Conservation (phyloP, 2,888 invertebrate species). For the Hypomecis punctinalis region DNA sequence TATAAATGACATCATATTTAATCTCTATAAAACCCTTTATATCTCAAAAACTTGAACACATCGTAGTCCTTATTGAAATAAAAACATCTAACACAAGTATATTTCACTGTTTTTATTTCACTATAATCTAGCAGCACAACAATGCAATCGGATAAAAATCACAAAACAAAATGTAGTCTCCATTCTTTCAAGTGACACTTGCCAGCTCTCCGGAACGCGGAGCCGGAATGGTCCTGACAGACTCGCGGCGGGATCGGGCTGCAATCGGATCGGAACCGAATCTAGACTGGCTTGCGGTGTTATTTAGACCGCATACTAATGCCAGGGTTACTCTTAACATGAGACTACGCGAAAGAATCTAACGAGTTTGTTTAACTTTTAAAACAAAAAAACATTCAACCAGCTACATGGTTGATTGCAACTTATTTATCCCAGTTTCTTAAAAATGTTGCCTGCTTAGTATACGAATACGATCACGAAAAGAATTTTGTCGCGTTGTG, state of each 20-base stretch:
- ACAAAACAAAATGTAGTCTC: constrained; percentile 32
- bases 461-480: too few relatives aligned
- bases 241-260: constrained; percentile 46
- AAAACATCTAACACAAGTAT: too few relatives aligned
- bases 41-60: too few relatives aligned
- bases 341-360: not conserved
- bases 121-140: not conserved
- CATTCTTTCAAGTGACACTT: constrained; percentile 42
- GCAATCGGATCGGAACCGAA: constrained; percentile 56
- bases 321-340: not conserved
- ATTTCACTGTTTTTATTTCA: not conserved
- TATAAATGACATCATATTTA: too few relatives aligned
- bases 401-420: too few relatives aligned
- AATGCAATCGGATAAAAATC: constrained; percentile 12
- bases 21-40: too few relatives aligned
- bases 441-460: too few relatives aligned
- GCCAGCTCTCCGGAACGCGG: constrained; percentile 9
- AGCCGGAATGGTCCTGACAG: constrained; percentile 38
- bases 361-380: not conserved
- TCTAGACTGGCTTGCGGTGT: constrained; percentile 20
- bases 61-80: too few relatives aligned
- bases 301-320: constrained; percentile 7
- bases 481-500: too few relatives aligned
- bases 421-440: too few relatives aligned
- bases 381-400: not conserved